Conservation (phyloP, 2,888 invertebrate genomes). For the Pachliopta kotzebuea region DNA sequence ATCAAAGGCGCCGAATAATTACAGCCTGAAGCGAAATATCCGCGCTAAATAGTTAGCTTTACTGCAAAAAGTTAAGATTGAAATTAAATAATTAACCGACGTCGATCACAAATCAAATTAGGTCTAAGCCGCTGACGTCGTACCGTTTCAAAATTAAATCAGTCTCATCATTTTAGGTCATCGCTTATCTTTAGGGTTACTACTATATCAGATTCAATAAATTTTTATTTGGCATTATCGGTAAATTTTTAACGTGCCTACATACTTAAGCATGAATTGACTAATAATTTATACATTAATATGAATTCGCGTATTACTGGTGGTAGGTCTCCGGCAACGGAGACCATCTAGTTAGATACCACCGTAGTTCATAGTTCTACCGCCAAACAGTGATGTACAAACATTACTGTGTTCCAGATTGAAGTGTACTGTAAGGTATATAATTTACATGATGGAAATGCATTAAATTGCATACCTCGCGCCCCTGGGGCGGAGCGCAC, state of each 20-base stretch:
- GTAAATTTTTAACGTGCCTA: not conserved
- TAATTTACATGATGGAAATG: no score
- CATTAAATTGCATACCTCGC: no score
- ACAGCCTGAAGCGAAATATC: constrained; percentile 41
- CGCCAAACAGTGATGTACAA: no score
- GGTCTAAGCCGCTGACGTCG: constrained; percentile 36
- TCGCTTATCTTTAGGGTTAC: constrained; percentile 21
- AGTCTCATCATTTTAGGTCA: constrained; percentile 43
- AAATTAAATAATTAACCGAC: constrained; percentile 40
- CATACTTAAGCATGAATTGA: not conserved
- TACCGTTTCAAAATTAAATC: constrained; percentile 46
- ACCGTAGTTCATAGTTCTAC: no score
- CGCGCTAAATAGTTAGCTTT: constrained; percentile 37
- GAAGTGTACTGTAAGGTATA: no score
- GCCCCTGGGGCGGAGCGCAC: no score
- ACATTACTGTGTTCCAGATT: no score
- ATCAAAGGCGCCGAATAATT: constrained; percentile 69
- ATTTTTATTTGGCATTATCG: constrained; percentile 11
- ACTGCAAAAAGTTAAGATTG: constrained; percentile 25
- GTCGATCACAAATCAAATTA: constrained; percentile 59
- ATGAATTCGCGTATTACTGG: not conserved
- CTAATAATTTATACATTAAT: not conserved
- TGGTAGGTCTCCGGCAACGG: no score
- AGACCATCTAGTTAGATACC: no score
- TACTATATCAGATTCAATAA: constrained; percentile 8